Evolutionary conservation across 2,888 invertebrate species (phyloP), one percentile per base, ranked within the genome.

Genomic region (Diachrysia chrysitis): DNA sequence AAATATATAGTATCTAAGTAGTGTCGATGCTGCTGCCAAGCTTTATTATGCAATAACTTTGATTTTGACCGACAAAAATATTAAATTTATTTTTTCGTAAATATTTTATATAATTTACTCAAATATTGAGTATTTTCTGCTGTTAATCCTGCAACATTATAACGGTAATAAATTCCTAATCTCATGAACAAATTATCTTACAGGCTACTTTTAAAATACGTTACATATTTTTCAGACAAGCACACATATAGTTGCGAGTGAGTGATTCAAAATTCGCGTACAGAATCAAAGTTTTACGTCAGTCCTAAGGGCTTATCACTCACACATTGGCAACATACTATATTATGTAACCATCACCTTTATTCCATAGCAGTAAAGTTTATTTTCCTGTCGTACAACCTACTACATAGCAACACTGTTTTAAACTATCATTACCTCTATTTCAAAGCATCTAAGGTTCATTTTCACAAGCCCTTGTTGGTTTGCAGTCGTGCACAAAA

Each of bases 261-360:
- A 51, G 0, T 46, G 54, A 63, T 58, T 76, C 54, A 71, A 60
- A n/a, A 72, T 77, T 59, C 35, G 55, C 23, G 23, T 19, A 35
- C 21, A 66, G 37, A 32, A 58, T 51, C 37, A 61, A 61, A 73
- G 54, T 42, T 32, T 66, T 57, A 77, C 77, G 63, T 58, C 23
- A n/a, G 29, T 59, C 63, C n/a, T n/a, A n/a, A 37, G 12, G 16
- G 16, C 14, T 16, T 37, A 37, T 2, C 14, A 14, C 5, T 7
- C 5, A 29, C 0, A 29, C 3, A 29, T 14, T 16, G 16, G 14
- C 42, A 42, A 42, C 42, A n/a, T 14, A 1, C n/a, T 1, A 25
- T 25, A 25, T n/a, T 6, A 16, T n/a, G 6, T n/a, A n/a, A n/a
- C 2, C 2, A n/a, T 42, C 0, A 42, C n/a, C n/a, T 7, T 42